A percentile compares a stretch with the other conserved stretches of the same genome.
Evolutionary conservation across 2,888 invertebrate species (phyloP).

Genomic region (Agrochola macilenta): DNA sequence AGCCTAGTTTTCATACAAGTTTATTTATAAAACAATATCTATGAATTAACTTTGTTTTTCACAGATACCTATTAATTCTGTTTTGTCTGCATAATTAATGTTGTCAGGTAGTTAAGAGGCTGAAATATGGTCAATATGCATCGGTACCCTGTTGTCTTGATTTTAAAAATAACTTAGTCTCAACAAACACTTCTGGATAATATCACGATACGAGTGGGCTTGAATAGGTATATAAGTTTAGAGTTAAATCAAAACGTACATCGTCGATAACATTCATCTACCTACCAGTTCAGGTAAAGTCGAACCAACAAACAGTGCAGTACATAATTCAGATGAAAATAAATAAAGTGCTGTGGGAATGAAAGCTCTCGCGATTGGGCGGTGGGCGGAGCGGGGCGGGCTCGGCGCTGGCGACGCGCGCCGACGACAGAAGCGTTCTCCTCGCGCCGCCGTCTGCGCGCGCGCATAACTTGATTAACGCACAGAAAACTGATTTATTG

Average conservation of each 20-base stretch:
- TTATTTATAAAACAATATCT: neutral
- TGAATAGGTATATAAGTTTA: conserved; percentile 61
- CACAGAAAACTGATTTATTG: conserved; percentile 89
- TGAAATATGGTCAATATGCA: conserved; percentile 49
- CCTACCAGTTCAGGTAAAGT: conserved; percentile 68
- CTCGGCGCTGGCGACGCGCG: conserved; percentile 89
- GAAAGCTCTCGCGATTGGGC: conserved; percentile 77
- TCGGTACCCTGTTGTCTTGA: conserved; percentile 33
- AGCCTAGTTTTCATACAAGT: no score
- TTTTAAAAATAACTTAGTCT: conserved; percentile 66
- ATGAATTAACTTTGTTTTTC: neutral
- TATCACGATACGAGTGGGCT: conserved; percentile 59
- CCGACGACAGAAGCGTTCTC: conserved; percentile 94
- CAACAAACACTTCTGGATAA: conserved; percentile 66
- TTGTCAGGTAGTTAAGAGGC: conserved; percentile 23
- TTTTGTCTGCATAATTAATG: conserved; percentile 22
- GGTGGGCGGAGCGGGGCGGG: conserved; percentile 80
- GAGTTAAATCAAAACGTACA: conserved; percentile 73
- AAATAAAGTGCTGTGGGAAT: conserved; percentile 74
- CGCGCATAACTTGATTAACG: conserved; percentile 84
- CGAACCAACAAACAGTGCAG: conserved; percentile 74
- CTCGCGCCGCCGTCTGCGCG: conserved; percentile 87
- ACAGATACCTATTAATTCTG: neutral
- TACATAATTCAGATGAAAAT: conserved; percentile 81
- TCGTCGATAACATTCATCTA: conserved; percentile 69